Evolutionary conservation across 2,888 invertebrate species (phyloP).

Genomic region (Stenurella melanura): DNA sequence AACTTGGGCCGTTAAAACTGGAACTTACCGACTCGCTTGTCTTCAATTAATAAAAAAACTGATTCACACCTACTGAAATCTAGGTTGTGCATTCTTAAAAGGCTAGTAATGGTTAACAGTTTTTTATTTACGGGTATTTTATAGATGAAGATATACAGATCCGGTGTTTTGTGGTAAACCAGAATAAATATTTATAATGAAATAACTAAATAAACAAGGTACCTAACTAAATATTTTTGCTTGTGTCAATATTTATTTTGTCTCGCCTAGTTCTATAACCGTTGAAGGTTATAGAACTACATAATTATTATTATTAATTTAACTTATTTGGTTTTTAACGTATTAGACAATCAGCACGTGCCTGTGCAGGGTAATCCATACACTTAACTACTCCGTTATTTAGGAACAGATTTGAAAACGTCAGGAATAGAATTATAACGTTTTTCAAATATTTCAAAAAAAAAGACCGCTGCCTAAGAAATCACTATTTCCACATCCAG

Average conservation of each 20-base stretch:
- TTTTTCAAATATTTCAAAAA: no score
- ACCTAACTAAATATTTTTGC: neutral
- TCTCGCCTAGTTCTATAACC: neutral
- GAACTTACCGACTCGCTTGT: neutral
- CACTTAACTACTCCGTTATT: no score
- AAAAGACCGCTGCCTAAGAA: no score
- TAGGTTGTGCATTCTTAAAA: neutral
- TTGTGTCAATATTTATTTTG: constrained; percentile 3
- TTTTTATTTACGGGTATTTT: neutral
- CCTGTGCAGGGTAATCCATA: no score
- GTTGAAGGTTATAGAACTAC: neutral
- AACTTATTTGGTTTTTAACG: no score
- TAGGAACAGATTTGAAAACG: no score
- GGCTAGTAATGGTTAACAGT: neutral
- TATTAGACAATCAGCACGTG: no score
- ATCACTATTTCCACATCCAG: no score
- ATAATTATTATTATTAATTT: no score
- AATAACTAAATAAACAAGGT: neutral
- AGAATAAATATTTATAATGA: neutral
- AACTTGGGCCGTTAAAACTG: neutral
- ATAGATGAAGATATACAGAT: neutral
- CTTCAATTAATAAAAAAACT: neutral
- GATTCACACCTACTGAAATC: neutral
- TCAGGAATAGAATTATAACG: no score
- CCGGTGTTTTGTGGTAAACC: neutral